These are phyloP conservation scores for Taphrorychus bicolor DNA, from an alignment of 2,888 invertebrate genomes.

Conservation along the genomic window DNA sequence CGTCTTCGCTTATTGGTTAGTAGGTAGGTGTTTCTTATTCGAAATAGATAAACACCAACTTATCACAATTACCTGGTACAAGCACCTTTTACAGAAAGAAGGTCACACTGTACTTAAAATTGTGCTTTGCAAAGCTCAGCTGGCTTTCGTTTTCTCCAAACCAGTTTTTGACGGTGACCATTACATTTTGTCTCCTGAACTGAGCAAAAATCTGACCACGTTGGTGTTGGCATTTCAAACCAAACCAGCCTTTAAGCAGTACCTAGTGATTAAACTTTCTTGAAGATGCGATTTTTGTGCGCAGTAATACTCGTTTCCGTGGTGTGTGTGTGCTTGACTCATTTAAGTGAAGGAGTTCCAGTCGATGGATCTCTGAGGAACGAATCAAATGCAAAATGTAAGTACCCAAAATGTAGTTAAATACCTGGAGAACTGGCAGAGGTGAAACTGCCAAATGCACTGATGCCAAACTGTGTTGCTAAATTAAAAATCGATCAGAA, in stretches of 20 bases:
- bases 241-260: neutral
- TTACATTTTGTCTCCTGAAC: neutral
- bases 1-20: too few relatives aligned
- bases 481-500: too few relatives aligned
- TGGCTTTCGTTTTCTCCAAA: slow-evolving; percentile 32
- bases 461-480: too few relatives aligned
- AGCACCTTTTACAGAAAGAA: slow-evolving; percentile 31
- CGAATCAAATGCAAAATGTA: slow-evolving; percentile 39
- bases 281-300: neutral
- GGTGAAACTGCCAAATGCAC: too few relatives aligned
- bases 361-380: slow-evolving; percentile 24
- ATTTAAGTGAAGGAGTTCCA: slow-evolving; percentile 24
- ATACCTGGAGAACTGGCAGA: too few relatives aligned
- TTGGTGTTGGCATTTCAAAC: too few relatives aligned
- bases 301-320: slow-evolving; percentile 8
- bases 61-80: slow-evolving; percentile 15
- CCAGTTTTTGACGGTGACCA: slow-evolving; percentile 9
- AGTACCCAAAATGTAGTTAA: too few relatives aligned
- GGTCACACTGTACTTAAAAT: slow-evolving; percentile 32
- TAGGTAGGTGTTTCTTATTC: too few relatives aligned
- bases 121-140: slow-evolving; percentile 18
- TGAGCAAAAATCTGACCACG: neutral
- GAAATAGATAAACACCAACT: neutral
- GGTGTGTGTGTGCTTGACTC: slow-evolving; percentile 1
- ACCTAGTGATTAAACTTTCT: too few relatives aligned